Evolutionary conservation across 2,888 invertebrate genomes (phyloP).

Genomic region (Melanchra persicariae): DNA sequence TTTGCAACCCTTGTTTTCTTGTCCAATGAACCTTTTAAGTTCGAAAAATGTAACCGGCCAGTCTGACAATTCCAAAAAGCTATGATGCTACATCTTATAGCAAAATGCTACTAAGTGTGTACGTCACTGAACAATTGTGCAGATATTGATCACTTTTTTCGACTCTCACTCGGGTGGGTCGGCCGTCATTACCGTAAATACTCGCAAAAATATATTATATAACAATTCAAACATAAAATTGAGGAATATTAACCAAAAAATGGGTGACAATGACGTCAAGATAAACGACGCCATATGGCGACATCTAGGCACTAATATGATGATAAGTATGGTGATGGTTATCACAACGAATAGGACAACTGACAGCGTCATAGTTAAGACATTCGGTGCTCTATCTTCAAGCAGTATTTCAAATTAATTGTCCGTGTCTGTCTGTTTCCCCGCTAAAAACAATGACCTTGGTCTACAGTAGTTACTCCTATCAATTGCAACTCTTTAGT

Average conservation of each 20-base stretch:
- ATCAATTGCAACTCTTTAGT: too few species aligned
- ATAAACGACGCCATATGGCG: neutral
- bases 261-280: neutral
- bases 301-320: neutral
- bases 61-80: too few species aligned
- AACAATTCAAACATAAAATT: neutral
- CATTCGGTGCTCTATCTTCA: neutral
- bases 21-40: neutral
- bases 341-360: neutral
- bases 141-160: too few species aligned
- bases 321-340: neutral
- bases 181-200: neutral
- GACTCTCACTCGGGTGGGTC: neutral
- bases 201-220: neutral
- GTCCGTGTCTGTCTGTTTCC: too few species aligned
- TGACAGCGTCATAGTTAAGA: neutral
- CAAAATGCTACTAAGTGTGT: too few species aligned
- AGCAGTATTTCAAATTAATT: too few species aligned
- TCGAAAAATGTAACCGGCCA: too few species aligned
- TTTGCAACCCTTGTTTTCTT: slow-evolving; percentile 35
- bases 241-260: neutral
- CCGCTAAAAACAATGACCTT: too few species aligned
- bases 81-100: too few species aligned
- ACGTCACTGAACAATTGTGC: too few species aligned
- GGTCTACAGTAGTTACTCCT: too few species aligned